A percentile compares a stretch with the other conserved stretches of the same genome.
Conservation (phyloP, 2,888 invertebrate species). For the Tetramorium bicarinatum region DNA sequence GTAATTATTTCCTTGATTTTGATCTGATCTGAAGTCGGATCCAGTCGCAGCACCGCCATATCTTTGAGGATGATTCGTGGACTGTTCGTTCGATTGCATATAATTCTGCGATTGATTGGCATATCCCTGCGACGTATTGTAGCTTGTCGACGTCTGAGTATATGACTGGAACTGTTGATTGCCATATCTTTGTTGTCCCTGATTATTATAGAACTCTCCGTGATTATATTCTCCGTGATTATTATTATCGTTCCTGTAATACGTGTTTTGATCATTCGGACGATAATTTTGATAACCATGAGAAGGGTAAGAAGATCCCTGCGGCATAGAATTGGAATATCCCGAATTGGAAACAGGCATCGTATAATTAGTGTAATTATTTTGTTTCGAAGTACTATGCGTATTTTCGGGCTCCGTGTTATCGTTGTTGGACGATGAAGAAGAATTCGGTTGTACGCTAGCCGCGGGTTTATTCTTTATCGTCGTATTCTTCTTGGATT, state of each 20-base stretch:
- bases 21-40: slow-evolving; percentile 79
- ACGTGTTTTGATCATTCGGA: slow-evolving; percentile 80
- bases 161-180: slow-evolving; percentile 81
- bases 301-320: slow-evolving; percentile 77
- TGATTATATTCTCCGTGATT: slow-evolving; percentile 71
- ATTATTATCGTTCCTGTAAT: slow-evolving; percentile 80
- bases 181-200: slow-evolving; percentile 80
- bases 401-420: slow-evolving; percentile 66
- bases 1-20: slow-evolving; percentile 77
- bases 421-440: slow-evolving; percentile 78
- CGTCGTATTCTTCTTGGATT: slow-evolving; percentile 81
- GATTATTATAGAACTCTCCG: slow-evolving; percentile 82
- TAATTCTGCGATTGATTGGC: slow-evolving; percentile 76
- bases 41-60: slow-evolving; percentile 72
- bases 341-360: slow-evolving; percentile 75
- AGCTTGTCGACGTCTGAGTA: slow-evolving; percentile 77
- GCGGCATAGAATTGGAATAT: slow-evolving; percentile 77
- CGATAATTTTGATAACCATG: slow-evolving; percentile 81
- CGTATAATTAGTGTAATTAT: slow-evolving; percentile 78
- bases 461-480: slow-evolving; percentile 88
- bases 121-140: slow-evolving; percentile 77
- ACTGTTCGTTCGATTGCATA: slow-evolving; percentile 74
- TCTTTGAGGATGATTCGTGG: slow-evolving; percentile 72
- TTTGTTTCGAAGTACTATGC: slow-evolving; percentile 71
- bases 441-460: slow-evolving; percentile 87